Conservation (phyloP, 2,797 vertebrate species). For the Pteropus rufus region DNA sequence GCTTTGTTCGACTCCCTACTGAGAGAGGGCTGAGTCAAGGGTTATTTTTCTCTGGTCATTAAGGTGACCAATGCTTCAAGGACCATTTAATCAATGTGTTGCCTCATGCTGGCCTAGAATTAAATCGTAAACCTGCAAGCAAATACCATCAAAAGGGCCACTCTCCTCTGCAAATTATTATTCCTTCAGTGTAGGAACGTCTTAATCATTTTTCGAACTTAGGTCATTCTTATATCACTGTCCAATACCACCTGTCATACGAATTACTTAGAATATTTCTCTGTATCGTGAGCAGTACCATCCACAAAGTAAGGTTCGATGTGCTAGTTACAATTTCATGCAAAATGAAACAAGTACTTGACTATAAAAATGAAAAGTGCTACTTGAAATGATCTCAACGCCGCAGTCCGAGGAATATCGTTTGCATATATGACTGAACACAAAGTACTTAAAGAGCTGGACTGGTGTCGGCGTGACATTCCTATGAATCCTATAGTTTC, state of each 20-base stretch:
- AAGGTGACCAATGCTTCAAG: background rate
- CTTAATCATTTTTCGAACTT: background rate
- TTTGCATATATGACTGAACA: background rate
- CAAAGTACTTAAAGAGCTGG: background rate
- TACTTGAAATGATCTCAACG: background rate
- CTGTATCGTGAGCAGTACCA: background rate
- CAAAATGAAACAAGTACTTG: background rate
- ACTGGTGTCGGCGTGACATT: background rate
- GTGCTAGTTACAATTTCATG: background rate
- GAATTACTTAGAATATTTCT: conserved; percentile 14
- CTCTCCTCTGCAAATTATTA: background rate
- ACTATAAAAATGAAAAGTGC: background rate
- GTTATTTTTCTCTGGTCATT: background rate
- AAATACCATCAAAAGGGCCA: background rate
- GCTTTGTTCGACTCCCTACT: background rate
- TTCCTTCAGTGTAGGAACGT: background rate
- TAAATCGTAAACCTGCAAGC: background rate
- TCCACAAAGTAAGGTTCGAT: background rate
- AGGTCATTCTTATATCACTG: background rate
- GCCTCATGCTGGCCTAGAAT: background rate
- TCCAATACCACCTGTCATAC: background rate
- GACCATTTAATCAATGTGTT: background rate
- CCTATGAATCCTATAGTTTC: background rate
- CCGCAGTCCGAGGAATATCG: background rate
- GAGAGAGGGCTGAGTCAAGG: background rate